These are phyloP conservation scores for Cheilinus undulatus DNA, from an alignment of 2,113 vertebrate genomes.

Conservation along the genomic window DNA sequence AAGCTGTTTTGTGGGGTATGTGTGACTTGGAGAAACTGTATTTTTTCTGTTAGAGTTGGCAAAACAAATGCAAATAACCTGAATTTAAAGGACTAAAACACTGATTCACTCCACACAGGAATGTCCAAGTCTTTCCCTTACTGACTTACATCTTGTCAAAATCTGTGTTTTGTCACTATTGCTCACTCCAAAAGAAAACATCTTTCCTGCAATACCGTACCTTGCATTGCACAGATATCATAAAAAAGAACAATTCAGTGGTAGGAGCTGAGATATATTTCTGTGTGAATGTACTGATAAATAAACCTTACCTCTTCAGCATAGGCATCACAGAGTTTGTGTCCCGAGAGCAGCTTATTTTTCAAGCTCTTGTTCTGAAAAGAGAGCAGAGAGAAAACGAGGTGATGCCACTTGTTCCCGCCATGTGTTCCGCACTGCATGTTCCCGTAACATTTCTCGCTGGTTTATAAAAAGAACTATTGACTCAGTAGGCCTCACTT, in stretches of 20 bases:
- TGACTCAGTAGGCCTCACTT: conserved; percentile 18
- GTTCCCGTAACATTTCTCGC: conserved; percentile 1
- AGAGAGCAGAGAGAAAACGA: conserved; percentile 37
- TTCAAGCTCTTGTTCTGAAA: conserved; percentile 98
- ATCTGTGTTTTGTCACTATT: no score
- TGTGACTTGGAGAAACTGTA: no score
- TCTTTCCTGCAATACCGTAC: not conserved
- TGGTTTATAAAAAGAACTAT: conserved; percentile 23
- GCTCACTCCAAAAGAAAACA: no score
- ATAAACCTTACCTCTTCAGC: conserved; percentile 92
- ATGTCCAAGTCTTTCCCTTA: no score
- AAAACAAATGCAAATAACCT: no score
- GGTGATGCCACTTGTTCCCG: conserved; percentile 19
- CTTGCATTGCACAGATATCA: not conserved
- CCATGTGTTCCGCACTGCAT: not conserved
- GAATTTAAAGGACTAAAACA: no score
- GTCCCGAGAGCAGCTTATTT: conserved; percentile 95
- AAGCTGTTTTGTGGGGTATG: no score
- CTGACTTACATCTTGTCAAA: no score
- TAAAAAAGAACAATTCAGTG: conserved; percentile 29
- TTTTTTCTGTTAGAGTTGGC: no score
- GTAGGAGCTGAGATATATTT: conserved; percentile 9
- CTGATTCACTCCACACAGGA: no score
- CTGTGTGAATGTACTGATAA: conserved; percentile 6
- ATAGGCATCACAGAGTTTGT: conserved; percentile 94